phyloP scores from a whole-genome alignment of 2,797 vertebrate genomes.

The Myotis vivesi region DNA sequence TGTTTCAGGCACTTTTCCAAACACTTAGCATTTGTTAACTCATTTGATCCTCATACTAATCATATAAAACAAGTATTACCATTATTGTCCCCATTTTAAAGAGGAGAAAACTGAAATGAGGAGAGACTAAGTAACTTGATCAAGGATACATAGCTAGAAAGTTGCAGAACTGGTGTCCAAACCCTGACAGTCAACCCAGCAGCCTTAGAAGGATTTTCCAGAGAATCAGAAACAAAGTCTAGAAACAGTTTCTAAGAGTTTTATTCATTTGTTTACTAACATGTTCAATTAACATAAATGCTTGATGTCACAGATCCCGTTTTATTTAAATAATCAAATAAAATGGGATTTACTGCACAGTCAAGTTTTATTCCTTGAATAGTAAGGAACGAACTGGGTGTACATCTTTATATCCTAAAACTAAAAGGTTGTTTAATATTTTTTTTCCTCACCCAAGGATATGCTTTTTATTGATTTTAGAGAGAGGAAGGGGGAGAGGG shows the following conservation, averaged over 20 bases:
- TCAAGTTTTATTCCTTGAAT: not conserved
- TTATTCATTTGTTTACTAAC: not conserved
- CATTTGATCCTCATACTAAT: not conserved
- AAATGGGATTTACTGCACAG: not conserved
- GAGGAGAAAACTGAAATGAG: not conserved
- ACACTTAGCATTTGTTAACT: not conserved
- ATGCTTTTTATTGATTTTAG: not conserved
- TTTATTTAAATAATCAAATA: not conserved
- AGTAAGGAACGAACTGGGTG: not conserved
- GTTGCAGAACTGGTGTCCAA: not conserved
- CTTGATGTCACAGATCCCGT: not conserved
- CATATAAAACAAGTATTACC: not conserved
- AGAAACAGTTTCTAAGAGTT: not conserved
- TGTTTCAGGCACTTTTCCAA: not conserved
- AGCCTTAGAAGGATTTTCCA: not conserved
- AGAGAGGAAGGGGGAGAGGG: not conserved
- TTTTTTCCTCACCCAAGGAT: not conserved
- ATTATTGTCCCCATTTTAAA: not conserved
- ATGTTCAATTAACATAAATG: not conserved
- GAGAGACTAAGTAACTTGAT: not conserved
- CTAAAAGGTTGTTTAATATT: not conserved
- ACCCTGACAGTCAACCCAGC: not conserved
- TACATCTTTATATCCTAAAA: not conserved
- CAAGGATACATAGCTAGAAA: not conserved
- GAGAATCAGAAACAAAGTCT: not conserved